Evolutionary conservation across 2,113 vertebrate genomes (phyloP), one percentile per base, ranked within the genome.

Genomic region (Xenotilapia longispinis): DNA sequence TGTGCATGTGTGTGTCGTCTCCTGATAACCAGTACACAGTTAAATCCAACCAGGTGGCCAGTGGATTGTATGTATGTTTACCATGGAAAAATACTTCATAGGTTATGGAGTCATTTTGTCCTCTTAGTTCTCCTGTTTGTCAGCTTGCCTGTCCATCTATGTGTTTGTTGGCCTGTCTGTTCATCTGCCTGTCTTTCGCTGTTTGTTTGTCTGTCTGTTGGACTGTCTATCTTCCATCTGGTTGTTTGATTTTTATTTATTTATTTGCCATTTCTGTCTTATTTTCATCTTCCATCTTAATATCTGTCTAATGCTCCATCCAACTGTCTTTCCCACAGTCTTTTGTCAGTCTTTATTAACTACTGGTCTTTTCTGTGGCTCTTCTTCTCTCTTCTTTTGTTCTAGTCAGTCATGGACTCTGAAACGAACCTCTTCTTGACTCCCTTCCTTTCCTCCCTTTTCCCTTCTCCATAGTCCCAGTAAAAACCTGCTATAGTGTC

Each of bases 21-120:
- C 19, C 47, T 81, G 81, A 81, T 82, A 84, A 82, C 26, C 84
- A 87, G 75, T 45, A 51, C 84, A 90, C 80, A 70, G 36, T 85
- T 83, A 85, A 91, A 93, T 88, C 87, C 89, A 75, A 87, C 80
- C 94, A 94, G 93, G 93, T 94, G 93, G 91, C 86, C 65, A 13
- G 87, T 88, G 87, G 90, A 94, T 94, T 94, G 88, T 14, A 84
- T 93, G 87, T 55, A 86, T 94, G 90, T 94, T 95, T 91, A 94
- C 91, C 55, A 10, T 89, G 84, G 91, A 90, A 23, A 63, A 88
- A 89, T 57, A 40, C 86, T 90, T 87, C 60, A 84, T 89, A 47
- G 89, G 90, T 87, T 93, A 87, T 60, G 91, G 88, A 94, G 92
- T 91, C 91, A 90, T 84, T 90, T 91, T 93, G 92, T 90, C 91